A percentile compares a stretch with the other conserved stretches of the same genome.
These are phyloP conservation scores for Tetragonisca angustula DNA, from an alignment of 2,888 invertebrate species.

Conservation along the genomic window DNA sequence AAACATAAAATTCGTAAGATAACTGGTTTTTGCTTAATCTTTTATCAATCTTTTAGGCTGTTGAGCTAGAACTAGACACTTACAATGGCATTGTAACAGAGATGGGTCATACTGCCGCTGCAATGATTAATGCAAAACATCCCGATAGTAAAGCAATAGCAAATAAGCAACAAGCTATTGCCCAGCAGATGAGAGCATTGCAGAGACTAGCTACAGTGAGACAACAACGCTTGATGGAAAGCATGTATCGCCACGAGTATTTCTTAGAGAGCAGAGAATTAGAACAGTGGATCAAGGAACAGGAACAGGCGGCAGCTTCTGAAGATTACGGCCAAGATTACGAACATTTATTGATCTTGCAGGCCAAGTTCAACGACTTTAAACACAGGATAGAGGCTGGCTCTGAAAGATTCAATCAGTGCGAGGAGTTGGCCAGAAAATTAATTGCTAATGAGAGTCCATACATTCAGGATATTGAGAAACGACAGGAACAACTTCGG, in stretches of 20 bases:
- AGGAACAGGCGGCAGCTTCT: constrained; percentile 93
- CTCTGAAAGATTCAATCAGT: constrained; percentile 94
- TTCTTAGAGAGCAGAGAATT: constrained; percentile 95
- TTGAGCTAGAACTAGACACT: constrained; percentile 95
- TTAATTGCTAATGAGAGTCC: constrained; percentile 93
- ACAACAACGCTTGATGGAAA: constrained; percentile 95
- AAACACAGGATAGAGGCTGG: constrained; percentile 96
- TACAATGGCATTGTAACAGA: constrained; percentile 96
- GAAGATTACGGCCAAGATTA: constrained; percentile 98
- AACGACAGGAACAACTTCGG: constrained; percentile 94
- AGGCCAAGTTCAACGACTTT: constrained; percentile 96
- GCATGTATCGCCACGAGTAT: constrained; percentile 95
- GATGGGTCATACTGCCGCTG: constrained; percentile 94
- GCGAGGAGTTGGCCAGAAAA: constrained; percentile 95
- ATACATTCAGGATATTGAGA: constrained; percentile 93
- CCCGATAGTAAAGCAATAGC: constrained; percentile 93
- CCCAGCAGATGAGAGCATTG: constrained; percentile 91
- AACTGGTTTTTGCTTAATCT: background rate
- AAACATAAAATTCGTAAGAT: background rate
- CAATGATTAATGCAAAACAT: constrained; percentile 92
- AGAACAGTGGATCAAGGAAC: constrained; percentile 96
- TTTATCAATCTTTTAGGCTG: constrained; percentile 86
- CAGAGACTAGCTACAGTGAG: constrained; percentile 92
- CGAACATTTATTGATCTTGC: constrained; percentile 93
- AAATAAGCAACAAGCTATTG: constrained; percentile 90